These are phyloP conservation scores for Apostichopus californicus DNA, from an alignment of 35 echinoderm and acorn worm species.

Conservation along the genomic window DNA sequence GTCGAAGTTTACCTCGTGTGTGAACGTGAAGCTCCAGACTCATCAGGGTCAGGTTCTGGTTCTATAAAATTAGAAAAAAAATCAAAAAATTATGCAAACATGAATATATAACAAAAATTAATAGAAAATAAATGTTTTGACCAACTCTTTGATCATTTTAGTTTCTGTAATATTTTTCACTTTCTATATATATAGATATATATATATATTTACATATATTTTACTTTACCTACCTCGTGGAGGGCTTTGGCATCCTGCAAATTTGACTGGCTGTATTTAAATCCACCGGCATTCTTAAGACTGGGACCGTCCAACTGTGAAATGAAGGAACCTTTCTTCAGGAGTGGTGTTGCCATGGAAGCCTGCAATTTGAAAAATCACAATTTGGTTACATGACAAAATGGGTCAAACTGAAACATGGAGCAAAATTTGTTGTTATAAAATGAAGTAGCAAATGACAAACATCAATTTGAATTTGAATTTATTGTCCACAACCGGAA, in stretches of 20 bases:
- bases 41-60: constrained; percentile 88
- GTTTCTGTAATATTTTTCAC: no score
- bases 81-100: background rate
- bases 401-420: background rate
- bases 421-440: background rate
- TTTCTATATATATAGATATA: no score
- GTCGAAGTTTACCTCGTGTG: constrained; percentile 67
- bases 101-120: background rate
- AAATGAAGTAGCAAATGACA: background rate
- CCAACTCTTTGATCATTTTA: background rate
- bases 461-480: no score
- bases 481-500: no score
- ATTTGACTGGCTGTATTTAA: constrained; percentile 82
- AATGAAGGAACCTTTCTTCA: constrained; percentile 57
- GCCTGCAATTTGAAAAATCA: constrained; percentile 16
- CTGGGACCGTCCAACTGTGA: constrained; percentile 90
- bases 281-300: constrained; percentile 80
- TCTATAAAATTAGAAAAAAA: constrained; percentile 38
- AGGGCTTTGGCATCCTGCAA: constrained; percentile 92
- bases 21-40: constrained; percentile 83
- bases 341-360: constrained; percentile 43
- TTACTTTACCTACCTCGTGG: constrained; percentile 72
- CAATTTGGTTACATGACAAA: background rate
- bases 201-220: background rate
- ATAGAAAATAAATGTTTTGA: background rate